These are phyloP conservation scores for Parapsyche elsis DNA, from an alignment of 1,140 invertebrate genomes.

Conservation along the genomic window DNA sequence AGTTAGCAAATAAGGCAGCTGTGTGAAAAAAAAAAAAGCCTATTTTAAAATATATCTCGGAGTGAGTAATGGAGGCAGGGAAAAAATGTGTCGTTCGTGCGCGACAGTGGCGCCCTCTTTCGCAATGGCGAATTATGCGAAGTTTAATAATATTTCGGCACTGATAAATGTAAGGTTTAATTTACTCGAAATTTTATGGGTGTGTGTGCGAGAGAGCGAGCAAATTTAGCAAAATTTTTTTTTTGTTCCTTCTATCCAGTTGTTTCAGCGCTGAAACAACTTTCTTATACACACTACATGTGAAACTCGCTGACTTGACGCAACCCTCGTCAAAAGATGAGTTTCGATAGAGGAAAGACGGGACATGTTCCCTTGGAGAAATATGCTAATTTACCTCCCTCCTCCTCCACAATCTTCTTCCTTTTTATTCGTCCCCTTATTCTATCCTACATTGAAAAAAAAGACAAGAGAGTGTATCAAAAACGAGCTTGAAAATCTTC, in stretches of 20 bases:
- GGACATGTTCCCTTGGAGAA: constrained; percentile 7
- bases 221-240: background rate
- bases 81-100: constrained; percentile 23
- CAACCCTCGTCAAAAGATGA: constrained; percentile 30
- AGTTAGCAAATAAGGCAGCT: background rate
- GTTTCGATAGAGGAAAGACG: constrained; percentile 25
- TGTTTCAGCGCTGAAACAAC: constrained; percentile 7
- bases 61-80: constrained; percentile 11
- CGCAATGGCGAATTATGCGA: background rate
- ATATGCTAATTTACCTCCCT: constrained; percentile 19
- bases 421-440: no score
- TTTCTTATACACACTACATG: background rate
- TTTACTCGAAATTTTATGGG: constrained; percentile 32
- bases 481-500: background rate
- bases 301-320: constrained; percentile 23
- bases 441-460: no score
- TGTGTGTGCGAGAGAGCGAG: background rate
- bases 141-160: constrained; percentile 1
- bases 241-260: background rate
- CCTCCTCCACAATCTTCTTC: no score
- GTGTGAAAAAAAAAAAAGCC: background rate
- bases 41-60: constrained; percentile 27
- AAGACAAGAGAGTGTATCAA: background rate
- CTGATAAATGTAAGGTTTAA: constrained; percentile 28
- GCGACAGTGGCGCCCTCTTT: background rate